Evolutionary conservation across 37 sponge, comb jelly and placozoan species (phyloP), one percentile per base, ranked within the genome.

Genomic region (Hormiphora californensis): DNA sequence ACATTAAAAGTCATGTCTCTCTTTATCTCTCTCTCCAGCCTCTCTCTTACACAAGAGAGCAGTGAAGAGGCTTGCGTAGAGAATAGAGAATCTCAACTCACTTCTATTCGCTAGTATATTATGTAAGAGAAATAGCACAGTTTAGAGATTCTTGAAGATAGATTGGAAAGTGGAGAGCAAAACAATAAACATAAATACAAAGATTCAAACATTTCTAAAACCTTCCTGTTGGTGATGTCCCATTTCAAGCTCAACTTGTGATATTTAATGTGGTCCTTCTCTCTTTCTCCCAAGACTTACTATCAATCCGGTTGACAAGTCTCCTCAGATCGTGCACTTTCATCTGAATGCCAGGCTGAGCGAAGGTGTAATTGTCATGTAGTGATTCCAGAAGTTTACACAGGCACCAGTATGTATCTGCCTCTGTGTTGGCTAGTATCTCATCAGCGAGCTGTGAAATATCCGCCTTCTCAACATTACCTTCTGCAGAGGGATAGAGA

Each of bases 321-420:
- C 92, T 90, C 86, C 89, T 90, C 28, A 96, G 69, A 7, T 86
- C 85, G 69, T 88, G 88, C 8, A 96, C 87, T 41, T 94, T 92
- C 38, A 69, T 86, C 89, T 96, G 97, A 21, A 96, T 92, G 7
- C 97, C 97, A 23, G 97, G 97, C 88, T 94, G 97, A 43, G 94
- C 97, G 32, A 96, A 86, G 7, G 95, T 94, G 90, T 94, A 94
- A 88, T 93, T 92, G 69, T 73, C 85, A 62, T 89, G 86, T 39
- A 88, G 78, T 40, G 87, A 41, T 91, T 96, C 97, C 54, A 96
- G 87, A 49, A 96, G 87, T 55, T 91, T 88, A 67, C 86, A 91
- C 88, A 96, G 85, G 59, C 97, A 96, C 97, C 97, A 94, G 89
- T 94, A 96, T 59, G 92, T 91, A 90, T 96, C 97, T 0, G 97